phyloP scores from a whole-genome alignment of 2,797 vertebrate genomes.

The Eremophila alpestris region DNA sequence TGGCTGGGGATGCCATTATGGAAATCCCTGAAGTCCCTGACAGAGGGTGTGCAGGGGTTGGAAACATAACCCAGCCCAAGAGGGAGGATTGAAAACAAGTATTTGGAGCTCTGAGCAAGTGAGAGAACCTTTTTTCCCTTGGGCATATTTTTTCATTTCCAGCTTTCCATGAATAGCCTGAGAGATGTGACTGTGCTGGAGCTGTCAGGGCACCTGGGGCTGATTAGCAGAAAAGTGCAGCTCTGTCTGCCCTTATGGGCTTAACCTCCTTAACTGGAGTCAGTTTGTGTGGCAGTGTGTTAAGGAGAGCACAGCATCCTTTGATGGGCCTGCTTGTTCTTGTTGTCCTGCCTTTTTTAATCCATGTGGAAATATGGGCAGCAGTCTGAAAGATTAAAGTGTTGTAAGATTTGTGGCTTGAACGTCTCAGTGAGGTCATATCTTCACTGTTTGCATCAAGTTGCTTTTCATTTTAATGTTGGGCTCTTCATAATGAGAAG shows the following conservation, averaged over 20 bases:
- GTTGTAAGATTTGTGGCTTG: background rate
- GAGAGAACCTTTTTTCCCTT: background rate
- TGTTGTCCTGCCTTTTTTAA: background rate
- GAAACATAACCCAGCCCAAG: background rate
- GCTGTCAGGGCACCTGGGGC: background rate
- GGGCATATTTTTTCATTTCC: background rate
- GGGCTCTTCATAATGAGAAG: background rate
- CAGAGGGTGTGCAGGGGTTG: background rate
- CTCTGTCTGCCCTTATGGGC: background rate
- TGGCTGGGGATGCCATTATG: background rate
- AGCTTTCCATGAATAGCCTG: background rate
- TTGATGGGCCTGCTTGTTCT: background rate
- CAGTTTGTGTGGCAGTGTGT: background rate
- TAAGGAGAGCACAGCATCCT: background rate
- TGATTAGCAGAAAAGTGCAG: background rate
- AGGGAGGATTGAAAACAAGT: background rate
- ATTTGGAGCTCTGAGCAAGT: background rate
- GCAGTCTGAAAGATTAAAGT: background rate
- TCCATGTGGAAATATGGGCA: background rate
- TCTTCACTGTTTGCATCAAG: background rate
- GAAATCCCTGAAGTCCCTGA: background rate
- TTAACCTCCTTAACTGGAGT: background rate
- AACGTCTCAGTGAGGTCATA: background rate
- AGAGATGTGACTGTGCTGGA: background rate
- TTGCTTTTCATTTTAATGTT: background rate